These are phyloP conservation scores for Drosophila lacertosa DNA, from an alignment of 1,140 invertebrate genomes.

Conservation along the genomic window DNA sequence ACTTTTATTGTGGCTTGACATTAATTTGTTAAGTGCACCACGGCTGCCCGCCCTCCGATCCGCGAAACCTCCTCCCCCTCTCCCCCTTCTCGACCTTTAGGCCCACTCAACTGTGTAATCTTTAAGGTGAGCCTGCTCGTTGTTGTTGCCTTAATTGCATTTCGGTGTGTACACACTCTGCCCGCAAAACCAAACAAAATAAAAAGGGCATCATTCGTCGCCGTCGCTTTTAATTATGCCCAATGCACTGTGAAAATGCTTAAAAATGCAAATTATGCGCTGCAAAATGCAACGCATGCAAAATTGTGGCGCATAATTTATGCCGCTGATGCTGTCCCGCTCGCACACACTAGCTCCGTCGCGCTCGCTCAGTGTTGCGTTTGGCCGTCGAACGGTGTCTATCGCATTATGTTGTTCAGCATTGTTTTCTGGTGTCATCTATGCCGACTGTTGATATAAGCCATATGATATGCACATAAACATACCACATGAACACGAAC, in stretches of 20 bases:
- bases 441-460: slow-evolving; percentile 58
- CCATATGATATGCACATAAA: slow-evolving; percentile 52
- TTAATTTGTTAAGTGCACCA: slow-evolving; percentile 81
- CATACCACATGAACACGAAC: slow-evolving; percentile 8
- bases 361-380: slow-evolving; percentile 13
- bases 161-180: slow-evolving; percentile 42
- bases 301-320: slow-evolving; percentile 70
- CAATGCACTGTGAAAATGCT: slow-evolving; percentile 77
- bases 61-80: background rate
- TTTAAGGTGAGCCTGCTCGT: slow-evolving; percentile 47
- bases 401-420: slow-evolving; percentile 69
- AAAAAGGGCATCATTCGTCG: slow-evolving; percentile 15
- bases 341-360: slow-evolving; percentile 29
- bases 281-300: slow-evolving; percentile 72
- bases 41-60: slow-evolving; percentile 32
- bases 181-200: slow-evolving; percentile 2
- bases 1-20: slow-evolving; percentile 82
- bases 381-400: slow-evolving; percentile 16
- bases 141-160: slow-evolving; percentile 56
- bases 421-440: slow-evolving; percentile 62
- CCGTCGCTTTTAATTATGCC: slow-evolving; percentile 70
- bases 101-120: slow-evolving; percentile 46
- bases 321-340: slow-evolving; percentile 42
- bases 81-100: slow-evolving; percentile 5
- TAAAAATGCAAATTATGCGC: slow-evolving; percentile 78